Evolutionary conservation across 2,113 vertebrate genomes (phyloP), one percentile per base, ranked within the genome.

Genomic region (Pyxicephalus adspersus): DNA sequence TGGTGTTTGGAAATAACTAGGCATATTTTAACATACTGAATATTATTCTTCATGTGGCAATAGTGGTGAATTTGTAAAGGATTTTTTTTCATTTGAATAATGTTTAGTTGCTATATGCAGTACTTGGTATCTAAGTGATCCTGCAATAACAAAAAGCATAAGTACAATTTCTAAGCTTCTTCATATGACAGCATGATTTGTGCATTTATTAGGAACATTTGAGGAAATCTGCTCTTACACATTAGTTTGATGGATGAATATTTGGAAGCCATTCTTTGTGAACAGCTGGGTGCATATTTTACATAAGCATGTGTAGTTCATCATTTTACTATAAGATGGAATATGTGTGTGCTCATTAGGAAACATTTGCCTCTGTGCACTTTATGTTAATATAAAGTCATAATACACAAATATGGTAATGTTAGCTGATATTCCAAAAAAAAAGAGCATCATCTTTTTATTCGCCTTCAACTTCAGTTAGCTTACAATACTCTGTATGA

Each of bases 201-300:
- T 66, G 51, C 63, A 78, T 55, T 55, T 66, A 57, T 78, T 78
- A 66, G 64, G 60, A 45, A 38, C 28, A 57, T 67, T 78, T 78
- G 61, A 64, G 66, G 51, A 67, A 67, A 78, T 78, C 76, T 78
- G 63, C 63, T 66, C 26, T 25, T 67, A n/a, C 51, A 67, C 76
- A 78, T 78, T 78, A 67, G n/a, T 78, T 78, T 78, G 64, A 78
- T 78, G 51, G 50, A 78, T 78, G 76, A 67, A 65, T 54, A 57
- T 78, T 78, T 78, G 76, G 28, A 51, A 66, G 38, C 26, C 54
- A 77, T 78, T 78, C 26, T 78, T 78, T 31, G 19, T 55, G 26
- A 78, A 78, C 76, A 78, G 76, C 76, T 78, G 76, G 20, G 25
- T 51, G 45, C 17, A 64, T 52, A 51, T 51, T 78, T 78, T 57